Conservation (phyloP, 2,113 vertebrate species). For the Arenaria interpres region DNA sequence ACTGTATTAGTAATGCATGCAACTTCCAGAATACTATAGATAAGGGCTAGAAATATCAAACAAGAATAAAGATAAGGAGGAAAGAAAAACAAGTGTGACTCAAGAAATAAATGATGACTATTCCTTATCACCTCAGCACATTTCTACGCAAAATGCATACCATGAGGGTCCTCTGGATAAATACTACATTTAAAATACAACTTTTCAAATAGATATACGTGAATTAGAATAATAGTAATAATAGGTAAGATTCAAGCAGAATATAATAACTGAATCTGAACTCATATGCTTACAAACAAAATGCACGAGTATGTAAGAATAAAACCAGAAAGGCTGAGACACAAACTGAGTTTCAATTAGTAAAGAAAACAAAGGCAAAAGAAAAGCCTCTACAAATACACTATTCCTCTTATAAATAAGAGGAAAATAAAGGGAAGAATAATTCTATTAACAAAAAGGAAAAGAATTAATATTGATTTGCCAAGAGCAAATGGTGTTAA, state of each 20-base stretch:
- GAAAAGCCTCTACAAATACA: neutral
- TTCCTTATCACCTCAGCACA: neutral
- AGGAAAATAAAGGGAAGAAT: neutral
- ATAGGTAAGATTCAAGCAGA: neutral
- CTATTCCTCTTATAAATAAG: neutral
- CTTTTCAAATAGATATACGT: neutral
- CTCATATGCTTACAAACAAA: neutral
- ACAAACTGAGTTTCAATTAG: conserved; percentile 8
- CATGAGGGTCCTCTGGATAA: neutral
- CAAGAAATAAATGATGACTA: conserved; percentile 26
- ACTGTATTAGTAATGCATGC: conserved; percentile 23
- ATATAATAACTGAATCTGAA: neutral
- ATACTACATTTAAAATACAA: neutral
- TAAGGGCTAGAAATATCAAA: conserved; percentile 49
- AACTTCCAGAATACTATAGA: conserved; percentile 6
- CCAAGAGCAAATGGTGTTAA: neutral
- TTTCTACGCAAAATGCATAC: neutral
- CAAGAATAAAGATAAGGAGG: conserved; percentile 34
- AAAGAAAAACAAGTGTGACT: conserved; percentile 21
- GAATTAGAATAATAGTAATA: neutral
- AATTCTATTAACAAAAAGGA: neutral
- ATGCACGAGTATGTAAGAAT: neutral
- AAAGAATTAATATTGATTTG: neutral
- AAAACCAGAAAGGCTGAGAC: neutral
- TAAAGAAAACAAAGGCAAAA: conserved; percentile 8